These are phyloP conservation scores for Scolopax rusticola DNA, from an alignment of 2,797 vertebrate genomes.

Conservation along the genomic window DNA sequence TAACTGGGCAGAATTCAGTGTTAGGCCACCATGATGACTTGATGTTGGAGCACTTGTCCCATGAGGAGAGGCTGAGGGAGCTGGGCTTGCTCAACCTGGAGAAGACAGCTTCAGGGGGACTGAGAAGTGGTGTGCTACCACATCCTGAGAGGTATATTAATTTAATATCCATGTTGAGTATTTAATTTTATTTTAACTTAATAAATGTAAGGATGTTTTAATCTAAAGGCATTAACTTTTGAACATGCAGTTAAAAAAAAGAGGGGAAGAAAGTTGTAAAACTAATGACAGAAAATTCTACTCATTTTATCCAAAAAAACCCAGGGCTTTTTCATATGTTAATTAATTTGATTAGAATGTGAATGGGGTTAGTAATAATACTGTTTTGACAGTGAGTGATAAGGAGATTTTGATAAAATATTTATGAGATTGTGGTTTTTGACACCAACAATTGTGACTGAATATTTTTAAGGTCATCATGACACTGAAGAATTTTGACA, in stretches of 20 bases:
- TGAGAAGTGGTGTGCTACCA: not conserved
- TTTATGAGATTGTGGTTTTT: not conserved
- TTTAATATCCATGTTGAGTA: not conserved
- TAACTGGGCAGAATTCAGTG: not conserved
- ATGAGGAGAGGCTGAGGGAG: not conserved
- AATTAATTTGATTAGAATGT: not conserved
- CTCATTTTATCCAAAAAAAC: not conserved
- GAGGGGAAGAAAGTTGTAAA: not conserved
- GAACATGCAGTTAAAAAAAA: not conserved
- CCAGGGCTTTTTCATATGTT: not conserved
- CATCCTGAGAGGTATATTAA: not conserved
- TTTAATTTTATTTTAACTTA: not conserved
- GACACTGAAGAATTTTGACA: conserved; percentile 45
- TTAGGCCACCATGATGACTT: not conserved
- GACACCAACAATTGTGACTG: not conserved
- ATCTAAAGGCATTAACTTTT: not conserved
- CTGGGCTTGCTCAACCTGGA: not conserved
- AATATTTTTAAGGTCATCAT: conserved; percentile 41
- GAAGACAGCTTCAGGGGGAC: not conserved
- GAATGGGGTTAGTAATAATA: not conserved
- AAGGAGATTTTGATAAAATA: conserved; percentile 32
- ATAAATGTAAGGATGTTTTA: not conserved
- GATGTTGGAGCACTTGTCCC: not conserved
- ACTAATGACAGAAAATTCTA: not conserved
- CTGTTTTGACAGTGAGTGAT: conserved; percentile 28